Conservation (phyloP, 2,797 vertebrate genomes). For the Rhodeus uyekii region DNA sequence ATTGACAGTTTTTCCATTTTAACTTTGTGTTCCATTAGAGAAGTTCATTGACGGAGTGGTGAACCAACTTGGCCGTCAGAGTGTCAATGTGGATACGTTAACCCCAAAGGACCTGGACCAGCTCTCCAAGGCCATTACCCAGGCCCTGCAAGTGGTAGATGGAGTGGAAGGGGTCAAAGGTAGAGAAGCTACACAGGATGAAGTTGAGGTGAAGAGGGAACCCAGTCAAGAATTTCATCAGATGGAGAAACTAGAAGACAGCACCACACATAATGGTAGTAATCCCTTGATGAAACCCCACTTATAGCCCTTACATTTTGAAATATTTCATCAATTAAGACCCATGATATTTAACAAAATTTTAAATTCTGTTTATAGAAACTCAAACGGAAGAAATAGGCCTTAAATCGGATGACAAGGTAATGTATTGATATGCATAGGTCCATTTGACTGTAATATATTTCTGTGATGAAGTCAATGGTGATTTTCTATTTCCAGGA, state of each 20-base stretch:
- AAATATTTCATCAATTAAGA: not conserved
- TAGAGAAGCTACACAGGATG: conserved; percentile 28
- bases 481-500: conserved; percentile 70
- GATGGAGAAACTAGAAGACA: not conserved
- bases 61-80: conserved; percentile 80
- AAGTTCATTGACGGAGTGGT: conserved; percentile 80
- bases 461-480: not conserved
- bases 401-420: conserved; percentile 74
- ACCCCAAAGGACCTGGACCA: conserved; percentile 79
- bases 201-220: conserved; percentile 40
- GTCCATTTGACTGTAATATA: not conserved
- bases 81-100: conserved; percentile 74
- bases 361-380: conserved; percentile 72
- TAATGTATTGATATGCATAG: conserved; percentile 64
- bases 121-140: conserved; percentile 77
- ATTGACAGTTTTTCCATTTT: not conserved
- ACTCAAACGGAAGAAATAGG: conserved; percentile 60
- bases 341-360: conserved; percentile 58
- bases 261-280: conserved; percentile 22
- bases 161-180: conserved; percentile 54
- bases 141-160: conserved; percentile 73
- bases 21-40: conserved; percentile 70
- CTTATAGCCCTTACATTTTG: not conserved
- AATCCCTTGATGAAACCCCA: not conserved
- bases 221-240: not conserved